Percentiles rank a stretch among this genome's conserved stretches.
Conservation (phyloP, 2,888 invertebrate genomes). For the Erpobdella octoculata region DNA sequence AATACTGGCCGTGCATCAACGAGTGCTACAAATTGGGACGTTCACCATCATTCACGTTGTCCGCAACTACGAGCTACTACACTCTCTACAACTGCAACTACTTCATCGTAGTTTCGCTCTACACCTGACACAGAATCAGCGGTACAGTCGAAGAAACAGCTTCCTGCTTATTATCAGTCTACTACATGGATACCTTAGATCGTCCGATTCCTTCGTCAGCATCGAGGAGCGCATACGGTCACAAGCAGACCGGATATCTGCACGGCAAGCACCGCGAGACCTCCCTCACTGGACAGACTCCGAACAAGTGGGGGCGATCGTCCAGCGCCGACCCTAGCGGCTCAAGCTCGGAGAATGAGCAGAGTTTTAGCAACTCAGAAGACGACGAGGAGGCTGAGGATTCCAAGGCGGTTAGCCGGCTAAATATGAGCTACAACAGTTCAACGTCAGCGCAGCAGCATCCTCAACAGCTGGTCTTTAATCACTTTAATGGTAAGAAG, state of each 20-base stretch:
- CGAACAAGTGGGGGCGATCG: neutral
- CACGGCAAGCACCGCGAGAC: neutral
- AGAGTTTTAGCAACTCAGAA: neutral
- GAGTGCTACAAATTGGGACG: too few species aligned
- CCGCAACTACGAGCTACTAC: too few species aligned
- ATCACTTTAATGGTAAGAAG: neutral
- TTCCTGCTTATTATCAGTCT: too few species aligned
- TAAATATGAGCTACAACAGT: neutral
- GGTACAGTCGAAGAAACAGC: too few species aligned
- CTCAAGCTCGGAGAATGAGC: neutral
- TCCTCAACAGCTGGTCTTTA: neutral
- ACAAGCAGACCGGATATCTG: neutral
- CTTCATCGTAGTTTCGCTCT: too few species aligned
- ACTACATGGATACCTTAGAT: conserved; percentile 1
- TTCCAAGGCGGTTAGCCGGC: neutral
- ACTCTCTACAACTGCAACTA: too few species aligned
- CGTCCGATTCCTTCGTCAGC: neutral
- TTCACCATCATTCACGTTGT: too few species aligned
- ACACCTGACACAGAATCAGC: too few species aligned
- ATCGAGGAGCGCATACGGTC: too few species aligned
- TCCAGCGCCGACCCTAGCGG: neutral
- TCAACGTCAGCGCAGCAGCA: neutral
- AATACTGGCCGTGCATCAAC: too few species aligned
- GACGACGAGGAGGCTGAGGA: neutral
- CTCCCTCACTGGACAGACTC: too few species aligned